These are phyloP conservation scores for Anguilla marmorata DNA, from an alignment of 2,797 vertebrate species.

Conservation along the genomic window DNA sequence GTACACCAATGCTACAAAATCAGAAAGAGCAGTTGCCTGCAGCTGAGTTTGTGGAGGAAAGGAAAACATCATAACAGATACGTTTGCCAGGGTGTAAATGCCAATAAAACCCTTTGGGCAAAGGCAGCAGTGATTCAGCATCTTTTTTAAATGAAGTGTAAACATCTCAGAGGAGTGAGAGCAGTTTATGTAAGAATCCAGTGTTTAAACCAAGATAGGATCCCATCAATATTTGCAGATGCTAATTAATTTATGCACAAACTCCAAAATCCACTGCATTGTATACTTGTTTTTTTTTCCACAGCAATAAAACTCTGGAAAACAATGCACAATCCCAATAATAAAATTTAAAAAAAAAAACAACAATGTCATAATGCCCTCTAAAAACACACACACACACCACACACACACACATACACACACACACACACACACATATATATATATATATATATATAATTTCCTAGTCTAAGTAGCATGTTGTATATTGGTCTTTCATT, in stretches of 20 bases:
- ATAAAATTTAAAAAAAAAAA: too few relatives aligned
- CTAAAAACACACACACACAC: too few relatives aligned
- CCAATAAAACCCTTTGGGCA: background rate
- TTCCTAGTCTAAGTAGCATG: too few relatives aligned
- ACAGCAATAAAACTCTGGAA: background rate
- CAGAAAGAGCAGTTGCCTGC: background rate
- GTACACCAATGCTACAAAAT: background rate
- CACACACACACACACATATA: too few relatives aligned
- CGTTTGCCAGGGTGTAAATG: background rate
- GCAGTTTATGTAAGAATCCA: background rate
- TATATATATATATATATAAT: too few relatives aligned
- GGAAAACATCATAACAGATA: background rate
- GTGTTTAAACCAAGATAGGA: background rate
- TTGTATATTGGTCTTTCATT: too few relatives aligned
- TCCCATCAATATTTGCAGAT: background rate
- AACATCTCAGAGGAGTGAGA: background rate
- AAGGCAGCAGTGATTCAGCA: background rate
- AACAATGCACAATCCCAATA: background rate
- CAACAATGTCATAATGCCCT: background rate
- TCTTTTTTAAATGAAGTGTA: background rate
- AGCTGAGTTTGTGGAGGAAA: background rate
- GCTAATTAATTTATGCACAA: conserved; percentile 4
- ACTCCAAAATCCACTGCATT: background rate
- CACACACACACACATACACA: too few relatives aligned
- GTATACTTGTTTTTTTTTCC: background rate